phyloP scores from a whole-genome alignment of 2,888 invertebrate species.

The Ennomos erosarius region DNA sequence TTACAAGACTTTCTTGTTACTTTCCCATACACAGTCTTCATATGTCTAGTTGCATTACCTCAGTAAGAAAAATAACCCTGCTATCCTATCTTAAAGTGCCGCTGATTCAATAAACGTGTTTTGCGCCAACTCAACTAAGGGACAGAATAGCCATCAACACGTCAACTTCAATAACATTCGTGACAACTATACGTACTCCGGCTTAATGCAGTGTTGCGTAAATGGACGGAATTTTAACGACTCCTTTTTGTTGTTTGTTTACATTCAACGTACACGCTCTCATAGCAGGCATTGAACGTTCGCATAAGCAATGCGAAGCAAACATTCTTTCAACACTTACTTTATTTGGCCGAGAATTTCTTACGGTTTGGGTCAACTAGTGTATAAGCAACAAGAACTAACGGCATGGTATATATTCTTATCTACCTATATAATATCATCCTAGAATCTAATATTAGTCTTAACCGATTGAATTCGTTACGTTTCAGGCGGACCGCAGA shows the following conservation, averaged over 20 bases:
- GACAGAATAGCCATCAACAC: constrained; percentile 12
- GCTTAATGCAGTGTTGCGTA: constrained; percentile 15
- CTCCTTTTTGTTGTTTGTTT: constrained; percentile 29
- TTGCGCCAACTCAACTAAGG: constrained; percentile 13
- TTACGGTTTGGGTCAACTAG: not conserved
- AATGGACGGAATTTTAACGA: constrained; percentile 29
- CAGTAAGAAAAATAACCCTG: not conserved
- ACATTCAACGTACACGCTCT: constrained; percentile 13
- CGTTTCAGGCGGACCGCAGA: constrained; percentile 56
- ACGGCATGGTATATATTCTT: not conserved
- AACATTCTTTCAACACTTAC: constrained; percentile 12
- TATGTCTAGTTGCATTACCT: not conserved
- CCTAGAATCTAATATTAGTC: no score
- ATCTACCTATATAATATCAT: no score
- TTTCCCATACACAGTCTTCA: constrained; percentile 27
- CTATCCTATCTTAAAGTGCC: constrained; percentile 9
- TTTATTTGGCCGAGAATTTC: constrained; percentile 1
- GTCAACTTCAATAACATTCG: constrained; percentile 23
- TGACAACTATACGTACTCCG: constrained; percentile 13
- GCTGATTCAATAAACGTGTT: constrained; percentile 17
- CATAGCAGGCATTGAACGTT: constrained; percentile 7
- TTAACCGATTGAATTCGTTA: constrained; percentile 8
- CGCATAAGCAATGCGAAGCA: constrained; percentile 11
- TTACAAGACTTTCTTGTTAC: constrained; percentile 24
- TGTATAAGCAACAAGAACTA: not conserved